A percentile compares a stretch with the other conserved stretches of the same genome.
phyloP scores from a whole-genome alignment of 2,888 invertebrate genomes.

The Philopedon plagiatum region DNA sequence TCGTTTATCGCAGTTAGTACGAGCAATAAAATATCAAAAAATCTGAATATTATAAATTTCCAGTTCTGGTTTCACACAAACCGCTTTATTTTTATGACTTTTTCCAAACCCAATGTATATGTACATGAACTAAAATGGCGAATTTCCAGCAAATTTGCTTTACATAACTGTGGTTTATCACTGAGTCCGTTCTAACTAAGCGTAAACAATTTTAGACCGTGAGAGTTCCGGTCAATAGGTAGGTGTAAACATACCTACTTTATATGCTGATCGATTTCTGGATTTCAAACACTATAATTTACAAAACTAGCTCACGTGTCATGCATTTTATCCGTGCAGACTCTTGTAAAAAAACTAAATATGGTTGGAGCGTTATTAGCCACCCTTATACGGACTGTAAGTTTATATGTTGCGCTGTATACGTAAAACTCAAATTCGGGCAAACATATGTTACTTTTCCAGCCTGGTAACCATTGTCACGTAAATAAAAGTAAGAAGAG shows the following conservation, averaged over 20 bases:
- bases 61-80: not conserved
- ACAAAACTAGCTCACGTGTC: not conserved
- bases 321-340: too few relatives aligned
- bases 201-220: not conserved
- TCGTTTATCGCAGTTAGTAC: too few relatives aligned
- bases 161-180: slow-evolving; percentile 1
- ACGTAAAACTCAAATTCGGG: too few relatives aligned
- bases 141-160: slow-evolving; percentile 1
- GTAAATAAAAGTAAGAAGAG: too few relatives aligned
- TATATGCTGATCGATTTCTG: not conserved
- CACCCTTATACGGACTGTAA: too few relatives aligned
- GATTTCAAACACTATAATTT: not conserved
- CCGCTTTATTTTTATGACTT: not conserved
- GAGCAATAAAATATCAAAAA: not conserved
- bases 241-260: slow-evolving; percentile 11
- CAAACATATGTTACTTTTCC: too few relatives aligned
- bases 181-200: not conserved
- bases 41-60: not conserved
- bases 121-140: not conserved
- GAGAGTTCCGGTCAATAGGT: not conserved
- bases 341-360: too few relatives aligned
- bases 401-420: too few relatives aligned
- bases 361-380: too few relatives aligned
- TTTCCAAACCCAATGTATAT: not conserved
- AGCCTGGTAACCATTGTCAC: too few relatives aligned